Evolutionary conservation across 2,797 vertebrate genomes (phyloP), one percentile per base, ranked within the genome.

Genomic region (Dermochelys coriacea): DNA sequence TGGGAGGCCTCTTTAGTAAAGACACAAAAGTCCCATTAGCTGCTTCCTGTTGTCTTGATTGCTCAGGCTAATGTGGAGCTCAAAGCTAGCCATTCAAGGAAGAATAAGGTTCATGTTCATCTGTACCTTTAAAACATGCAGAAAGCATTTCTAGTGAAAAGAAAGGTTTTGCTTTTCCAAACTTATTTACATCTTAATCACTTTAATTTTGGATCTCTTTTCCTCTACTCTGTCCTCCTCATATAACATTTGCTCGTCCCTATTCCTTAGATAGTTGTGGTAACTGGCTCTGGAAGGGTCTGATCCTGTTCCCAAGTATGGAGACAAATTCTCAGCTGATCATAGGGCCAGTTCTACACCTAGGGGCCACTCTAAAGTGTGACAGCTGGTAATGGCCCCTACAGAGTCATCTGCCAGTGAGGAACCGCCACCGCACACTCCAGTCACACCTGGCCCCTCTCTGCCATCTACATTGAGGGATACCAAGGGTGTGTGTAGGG

Each of bases 1-100:
- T 94, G 92, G 86, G 90, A 86, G 47, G 79, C 50, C 94, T 95
- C 51, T 80, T 85, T 41, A 93, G 92, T 95, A 57, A 80, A 95
- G 96, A 96, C 93, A 95, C 93, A 95, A 97, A 90, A 2, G 74
- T 95, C 87, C 81, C 94, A 92, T 97, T 95, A 97, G 97, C 96
- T 96, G 96, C 91, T 98, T 98, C 97, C 97, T 98, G 97, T 96
- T 96, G 95, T 97, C 95, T 86, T 25, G 82, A 77, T 83, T 91
- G 54, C 87, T 84, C 85, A 78, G 55, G 74, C 82, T 95, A 77
- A 84, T 37, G 80, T 87, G 29, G 29, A 84, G 71, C 86, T 47
- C 37, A 41, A 80, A 19, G 18, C 55, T 78, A 81, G 61, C 14
- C 5, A 18, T 37, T 84, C 51, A 84, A 86, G 90, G 80, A 71